A percentile compares a stretch with the other conserved stretches of the same genome.
Conservation (phyloP, 2,888 invertebrate species). For the Caenorhabditis imperialis region DNA sequence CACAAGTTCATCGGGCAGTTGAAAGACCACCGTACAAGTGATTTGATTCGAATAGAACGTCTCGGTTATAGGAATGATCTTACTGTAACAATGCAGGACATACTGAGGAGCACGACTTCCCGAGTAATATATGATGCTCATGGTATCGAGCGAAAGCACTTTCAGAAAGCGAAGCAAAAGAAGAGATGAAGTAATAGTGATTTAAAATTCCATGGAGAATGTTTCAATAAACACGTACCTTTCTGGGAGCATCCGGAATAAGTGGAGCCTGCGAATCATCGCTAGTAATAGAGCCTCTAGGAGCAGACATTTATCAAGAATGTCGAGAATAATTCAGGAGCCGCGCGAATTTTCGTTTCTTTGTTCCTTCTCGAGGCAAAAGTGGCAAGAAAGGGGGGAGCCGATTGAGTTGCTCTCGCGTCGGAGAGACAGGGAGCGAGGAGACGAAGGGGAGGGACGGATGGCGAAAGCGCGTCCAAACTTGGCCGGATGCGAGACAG, state of each 20-base stretch:
- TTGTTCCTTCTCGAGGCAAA: conserved; percentile 1
- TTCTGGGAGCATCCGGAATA: conserved; percentile 36
- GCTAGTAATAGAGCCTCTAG: conserved; percentile 45
- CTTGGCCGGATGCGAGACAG: conserved; percentile 33
- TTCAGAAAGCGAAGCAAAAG: too few species aligned
- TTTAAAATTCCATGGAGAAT: too few species aligned
- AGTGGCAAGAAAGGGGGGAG: too few species aligned
- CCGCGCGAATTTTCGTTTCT: not conserved
- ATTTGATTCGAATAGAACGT: too few species aligned
- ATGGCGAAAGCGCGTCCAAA: conserved; percentile 33
- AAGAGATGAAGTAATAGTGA: too few species aligned
- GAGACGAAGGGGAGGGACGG: not conserved
- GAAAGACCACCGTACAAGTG: conserved; percentile 21
- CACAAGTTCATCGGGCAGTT: conserved; percentile 50
- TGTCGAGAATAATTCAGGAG: not conserved
- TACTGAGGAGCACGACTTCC: too few species aligned
- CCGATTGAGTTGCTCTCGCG: conserved; percentile 2
- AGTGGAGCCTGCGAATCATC: conserved; percentile 50
- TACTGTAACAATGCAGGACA: too few species aligned
- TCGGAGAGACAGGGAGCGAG: conserved; percentile 13
- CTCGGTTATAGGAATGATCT: too few species aligned
- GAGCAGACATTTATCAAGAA: conserved; percentile 17
- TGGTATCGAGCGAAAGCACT: too few species aligned
- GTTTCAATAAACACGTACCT: conserved; percentile 26
- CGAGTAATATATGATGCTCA: too few species aligned